Percentiles rank a stretch among this genome's conserved stretches.
Conservation (phyloP, 2,113 vertebrate genomes). For the Tichodroma muraria region DNA sequence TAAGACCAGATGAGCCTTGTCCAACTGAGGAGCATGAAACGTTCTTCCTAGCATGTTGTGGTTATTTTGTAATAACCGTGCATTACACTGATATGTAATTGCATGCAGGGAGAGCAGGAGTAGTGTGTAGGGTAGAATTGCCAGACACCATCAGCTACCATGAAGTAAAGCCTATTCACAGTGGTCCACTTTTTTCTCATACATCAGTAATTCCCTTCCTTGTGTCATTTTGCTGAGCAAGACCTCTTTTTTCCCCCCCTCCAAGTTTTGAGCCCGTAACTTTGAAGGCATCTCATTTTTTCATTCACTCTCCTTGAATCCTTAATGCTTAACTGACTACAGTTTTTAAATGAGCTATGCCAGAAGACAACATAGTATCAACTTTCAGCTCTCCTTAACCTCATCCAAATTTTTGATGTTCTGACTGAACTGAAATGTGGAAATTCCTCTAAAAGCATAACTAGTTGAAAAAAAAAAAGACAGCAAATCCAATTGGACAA, state of each 20-base stretch:
- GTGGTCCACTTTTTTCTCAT: not conserved
- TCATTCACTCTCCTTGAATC: not conserved
- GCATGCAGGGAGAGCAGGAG: conserved; percentile 19
- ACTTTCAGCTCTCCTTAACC: not conserved
- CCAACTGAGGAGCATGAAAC: conserved; percentile 28
- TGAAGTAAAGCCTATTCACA: not conserved
- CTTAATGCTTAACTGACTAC: not conserved
- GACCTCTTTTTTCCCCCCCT: no score
- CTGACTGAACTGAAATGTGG: not conserved
- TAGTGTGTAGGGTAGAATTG: not conserved
- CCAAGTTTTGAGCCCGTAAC: not conserved
- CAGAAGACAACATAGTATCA: not conserved
- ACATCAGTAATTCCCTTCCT: not conserved
- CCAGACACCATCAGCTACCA: not conserved
- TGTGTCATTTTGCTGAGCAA: not conserved
- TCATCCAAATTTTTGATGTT: not conserved
- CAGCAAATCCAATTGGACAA: not conserved
- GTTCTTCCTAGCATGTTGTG: conserved; percentile 10
- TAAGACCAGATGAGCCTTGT: conserved; percentile 64
- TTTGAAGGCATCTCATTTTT: not conserved
- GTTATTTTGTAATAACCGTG: conserved; percentile 9
- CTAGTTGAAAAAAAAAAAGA: not conserved
- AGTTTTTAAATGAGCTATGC: not conserved
- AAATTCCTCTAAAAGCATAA: not conserved
- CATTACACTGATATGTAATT: conserved; percentile 18